Evolutionary conservation across 2,888 invertebrate genomes (phyloP).

Genomic region (Heteromyza rotundicornis): DNA sequence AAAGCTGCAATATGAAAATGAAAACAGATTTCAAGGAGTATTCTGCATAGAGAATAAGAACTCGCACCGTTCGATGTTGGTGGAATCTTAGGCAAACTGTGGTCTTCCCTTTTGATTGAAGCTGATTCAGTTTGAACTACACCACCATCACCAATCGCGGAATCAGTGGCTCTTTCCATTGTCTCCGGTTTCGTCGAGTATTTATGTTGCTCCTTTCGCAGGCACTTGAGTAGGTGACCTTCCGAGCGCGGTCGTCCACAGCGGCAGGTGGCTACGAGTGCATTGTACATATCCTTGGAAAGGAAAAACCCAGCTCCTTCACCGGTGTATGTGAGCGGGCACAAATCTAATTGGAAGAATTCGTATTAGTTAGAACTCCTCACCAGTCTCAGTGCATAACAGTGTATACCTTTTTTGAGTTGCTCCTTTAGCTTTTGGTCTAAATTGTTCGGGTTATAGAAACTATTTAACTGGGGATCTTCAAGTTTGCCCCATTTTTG

Average conservation of each 20-base stretch:
- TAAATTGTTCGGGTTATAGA: slow-evolving; percentile 56
- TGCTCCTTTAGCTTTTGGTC: slow-evolving; percentile 37
- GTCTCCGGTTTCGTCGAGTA: slow-evolving; percentile 22
- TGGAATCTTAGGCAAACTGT: slow-evolving; percentile 38
- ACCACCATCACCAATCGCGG: no score
- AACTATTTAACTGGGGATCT: slow-evolving; percentile 41
- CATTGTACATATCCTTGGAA: slow-evolving; percentile 55
- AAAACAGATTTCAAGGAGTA: no score
- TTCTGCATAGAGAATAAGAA: neutral
- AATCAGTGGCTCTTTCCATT: no score
- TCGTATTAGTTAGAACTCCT: neutral
- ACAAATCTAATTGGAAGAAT: slow-evolving; percentile 33
- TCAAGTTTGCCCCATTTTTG: slow-evolving; percentile 48
- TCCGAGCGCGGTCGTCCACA: slow-evolving; percentile 54
- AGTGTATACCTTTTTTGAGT: slow-evolving; percentile 19
- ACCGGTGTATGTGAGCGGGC: slow-evolving; percentile 44
- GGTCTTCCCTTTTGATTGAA: slow-evolving; percentile 5
- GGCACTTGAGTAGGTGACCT: slow-evolving; percentile 55
- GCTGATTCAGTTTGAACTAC: slow-evolving; percentile 8
- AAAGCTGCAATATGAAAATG: slow-evolving; percentile 41
- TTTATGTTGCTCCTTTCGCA: slow-evolving; percentile 52
- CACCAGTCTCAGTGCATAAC: no score
- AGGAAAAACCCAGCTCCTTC: slow-evolving; percentile 54
- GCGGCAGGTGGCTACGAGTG: slow-evolving; percentile 53
- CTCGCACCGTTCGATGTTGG: slow-evolving; percentile 53